phyloP scores from a whole-genome alignment of 30 jellyfish, hydroid and myxozoan species.

The Hydractinia symbiolongicarpus region DNA sequence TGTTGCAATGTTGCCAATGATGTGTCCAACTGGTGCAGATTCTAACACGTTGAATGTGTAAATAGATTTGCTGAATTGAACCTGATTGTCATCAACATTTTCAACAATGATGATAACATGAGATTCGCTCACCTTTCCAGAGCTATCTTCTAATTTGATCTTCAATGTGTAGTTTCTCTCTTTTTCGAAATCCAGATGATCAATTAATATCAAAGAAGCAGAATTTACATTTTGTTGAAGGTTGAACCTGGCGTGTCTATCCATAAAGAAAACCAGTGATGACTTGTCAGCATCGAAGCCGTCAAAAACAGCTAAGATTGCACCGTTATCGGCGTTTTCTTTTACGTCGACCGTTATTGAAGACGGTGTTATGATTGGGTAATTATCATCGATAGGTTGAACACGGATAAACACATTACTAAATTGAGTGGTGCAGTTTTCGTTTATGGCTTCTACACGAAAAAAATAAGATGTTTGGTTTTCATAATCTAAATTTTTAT shows the following conservation, averaged over 20 bases:
- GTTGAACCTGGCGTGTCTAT: neutral
- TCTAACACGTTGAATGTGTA: conserved; percentile 6
- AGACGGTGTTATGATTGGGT: neutral
- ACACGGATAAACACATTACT: neutral
- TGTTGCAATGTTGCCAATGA: neutral
- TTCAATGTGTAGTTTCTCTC: neutral
- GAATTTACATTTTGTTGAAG: neutral
- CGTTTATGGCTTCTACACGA: neutral
- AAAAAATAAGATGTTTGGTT: neutral
- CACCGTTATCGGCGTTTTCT: conserved; percentile 5
- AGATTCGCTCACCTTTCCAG: neutral
- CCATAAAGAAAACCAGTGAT: neutral
- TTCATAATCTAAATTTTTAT: conserved; percentile 3
- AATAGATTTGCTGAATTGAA: neutral
- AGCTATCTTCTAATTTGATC: neutral
- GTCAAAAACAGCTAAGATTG: neutral
- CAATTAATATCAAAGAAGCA: neutral
- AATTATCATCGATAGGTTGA: conserved; percentile 1
- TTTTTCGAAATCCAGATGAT: neutral
- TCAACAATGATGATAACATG: neutral
- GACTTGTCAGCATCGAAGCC: conserved; percentile 2
- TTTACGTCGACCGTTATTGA: neutral
- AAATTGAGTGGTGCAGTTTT: neutral
- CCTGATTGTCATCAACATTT: neutral
- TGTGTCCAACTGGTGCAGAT: neutral